A percentile compares a stretch with the other conserved stretches of the same genome.
These are phyloP conservation scores for Microtus montanus DNA, from an alignment of 2,113 vertebrate genomes.

Conservation along the genomic window DNA sequence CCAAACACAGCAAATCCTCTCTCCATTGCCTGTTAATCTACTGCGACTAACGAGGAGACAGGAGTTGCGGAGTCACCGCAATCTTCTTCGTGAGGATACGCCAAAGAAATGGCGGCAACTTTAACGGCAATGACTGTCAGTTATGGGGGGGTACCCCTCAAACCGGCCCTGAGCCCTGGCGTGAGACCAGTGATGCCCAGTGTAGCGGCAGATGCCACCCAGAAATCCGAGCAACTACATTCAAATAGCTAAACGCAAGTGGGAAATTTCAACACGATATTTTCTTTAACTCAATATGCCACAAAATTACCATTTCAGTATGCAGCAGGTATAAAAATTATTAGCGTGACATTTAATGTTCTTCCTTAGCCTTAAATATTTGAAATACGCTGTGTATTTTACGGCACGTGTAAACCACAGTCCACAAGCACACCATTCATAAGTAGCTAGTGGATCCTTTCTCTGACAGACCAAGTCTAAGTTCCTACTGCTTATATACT, in stretches of 20 bases:
- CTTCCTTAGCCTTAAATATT: neutral
- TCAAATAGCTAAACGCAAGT: neutral
- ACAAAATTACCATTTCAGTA: neutral
- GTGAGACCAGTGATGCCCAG: neutral
- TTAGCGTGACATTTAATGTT: neutral
- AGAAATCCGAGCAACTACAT: neutral
- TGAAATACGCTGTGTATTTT: neutral
- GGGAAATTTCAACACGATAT: neutral
- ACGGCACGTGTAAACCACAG: neutral
- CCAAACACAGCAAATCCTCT: neutral
- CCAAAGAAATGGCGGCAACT: neutral
- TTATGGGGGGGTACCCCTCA: too few relatives aligned
- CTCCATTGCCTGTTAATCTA: neutral
- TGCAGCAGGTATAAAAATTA: neutral
- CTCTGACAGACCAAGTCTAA: neutral
- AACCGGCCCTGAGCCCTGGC: neutral
- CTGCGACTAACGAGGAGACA: neutral
- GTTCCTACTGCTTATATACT: neutral
- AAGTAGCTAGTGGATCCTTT: neutral
- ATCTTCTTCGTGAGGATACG: neutral
- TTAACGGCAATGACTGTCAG: neutral
- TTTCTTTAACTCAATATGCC: conserved; percentile 5
- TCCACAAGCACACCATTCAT: neutral
- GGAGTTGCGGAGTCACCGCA: neutral
- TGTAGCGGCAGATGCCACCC: neutral